Percentiles rank a stretch among this genome's conserved stretches.
Conservation (phyloP, 2,113 vertebrate genomes). For the Stegastes partitus region DNA sequence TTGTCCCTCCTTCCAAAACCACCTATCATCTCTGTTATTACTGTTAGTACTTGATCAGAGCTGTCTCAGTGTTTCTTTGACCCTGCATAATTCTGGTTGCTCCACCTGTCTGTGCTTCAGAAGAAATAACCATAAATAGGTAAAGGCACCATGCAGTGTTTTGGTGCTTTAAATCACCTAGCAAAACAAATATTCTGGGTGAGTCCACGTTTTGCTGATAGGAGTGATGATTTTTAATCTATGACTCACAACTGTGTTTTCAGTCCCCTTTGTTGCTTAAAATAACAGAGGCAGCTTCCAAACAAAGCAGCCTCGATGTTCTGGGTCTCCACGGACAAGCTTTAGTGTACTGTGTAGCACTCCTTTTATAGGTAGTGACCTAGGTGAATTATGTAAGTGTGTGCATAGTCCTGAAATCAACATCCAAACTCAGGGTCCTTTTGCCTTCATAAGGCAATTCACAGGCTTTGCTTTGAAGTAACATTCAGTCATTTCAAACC, state of each 20-base stretch:
- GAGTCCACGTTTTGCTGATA: slow-evolving; percentile 65
- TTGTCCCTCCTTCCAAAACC: background rate
- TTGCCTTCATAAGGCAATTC: slow-evolving; percentile 73
- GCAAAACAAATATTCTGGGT: slow-evolving; percentile 47
- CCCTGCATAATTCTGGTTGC: background rate
- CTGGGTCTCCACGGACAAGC: slow-evolving; percentile 61
- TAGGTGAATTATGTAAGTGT: slow-evolving; percentile 73
- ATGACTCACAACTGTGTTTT: slow-evolving; percentile 74
- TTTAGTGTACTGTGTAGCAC: slow-evolving; percentile 52
- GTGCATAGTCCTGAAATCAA: slow-evolving; percentile 65
- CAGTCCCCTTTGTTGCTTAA: slow-evolving; percentile 68
- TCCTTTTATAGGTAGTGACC: slow-evolving; percentile 85
- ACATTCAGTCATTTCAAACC: slow-evolving; percentile 6
- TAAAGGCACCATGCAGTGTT: slow-evolving; percentile 19
- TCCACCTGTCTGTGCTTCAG: background rate
- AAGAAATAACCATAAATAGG: slow-evolving; percentile 62
- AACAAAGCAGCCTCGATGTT: slow-evolving; percentile 76
- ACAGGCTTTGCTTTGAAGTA: slow-evolving; percentile 12
- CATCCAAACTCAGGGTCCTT: slow-evolving; percentile 51
- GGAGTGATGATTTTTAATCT: slow-evolving; percentile 63
- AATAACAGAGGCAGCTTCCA: slow-evolving; percentile 77
- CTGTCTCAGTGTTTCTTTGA: background rate
- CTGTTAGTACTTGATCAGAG: slow-evolving; percentile 4
- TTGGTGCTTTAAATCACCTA: slow-evolving; percentile 18
- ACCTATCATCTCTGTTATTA: background rate